Percentiles rank a stretch among this genome's conserved stretches.
These are phyloP conservation scores for Maniola jurtina DNA, from an alignment of 1,140 invertebrate species.

Conservation along the genomic window DNA sequence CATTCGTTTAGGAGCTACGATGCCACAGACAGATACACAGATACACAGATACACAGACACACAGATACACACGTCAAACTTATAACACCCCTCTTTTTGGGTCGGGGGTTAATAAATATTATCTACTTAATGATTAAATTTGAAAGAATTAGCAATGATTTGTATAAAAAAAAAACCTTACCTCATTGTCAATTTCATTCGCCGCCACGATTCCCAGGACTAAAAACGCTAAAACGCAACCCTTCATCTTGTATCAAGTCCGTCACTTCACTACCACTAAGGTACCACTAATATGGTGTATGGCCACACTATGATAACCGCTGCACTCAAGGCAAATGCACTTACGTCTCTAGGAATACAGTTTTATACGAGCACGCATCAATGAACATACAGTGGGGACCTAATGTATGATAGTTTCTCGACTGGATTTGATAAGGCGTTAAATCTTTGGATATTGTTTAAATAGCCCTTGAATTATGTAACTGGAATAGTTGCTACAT, in stretches of 20 bases:
- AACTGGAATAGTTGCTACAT: too few relatives aligned
- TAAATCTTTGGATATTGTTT: neutral
- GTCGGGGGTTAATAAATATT: too few relatives aligned
- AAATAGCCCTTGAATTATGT: neutral
- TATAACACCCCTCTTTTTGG: too few relatives aligned
- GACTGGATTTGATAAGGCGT: conserved; percentile 8
- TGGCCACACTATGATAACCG: conserved; percentile 36
- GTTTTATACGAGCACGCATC: conserved; percentile 59
- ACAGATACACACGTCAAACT: too few relatives aligned
- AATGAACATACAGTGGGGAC: conserved; percentile 53
- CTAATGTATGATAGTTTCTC: conserved; percentile 23
- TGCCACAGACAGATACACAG: too few relatives aligned
- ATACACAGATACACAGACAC: too few relatives aligned
- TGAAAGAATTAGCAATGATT: too few relatives aligned
- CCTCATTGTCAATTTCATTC: conserved; percentile 59
- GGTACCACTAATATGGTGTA: conserved; percentile 21
- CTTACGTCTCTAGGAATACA: conserved; percentile 39
- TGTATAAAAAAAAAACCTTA: conserved; percentile 38
- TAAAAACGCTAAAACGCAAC: conserved; percentile 51
- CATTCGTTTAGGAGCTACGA: too few relatives aligned
- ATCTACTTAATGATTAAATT: too few relatives aligned
- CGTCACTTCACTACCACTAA: conserved; percentile 59
- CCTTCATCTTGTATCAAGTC: conserved; percentile 54
- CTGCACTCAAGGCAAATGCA: conserved; percentile 58
- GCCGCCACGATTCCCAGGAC: conserved; percentile 57